Percentiles rank a stretch among this genome's conserved stretches.
Conservation (phyloP, 2,888 invertebrate genomes). For the Oscheius sp. region DNA sequence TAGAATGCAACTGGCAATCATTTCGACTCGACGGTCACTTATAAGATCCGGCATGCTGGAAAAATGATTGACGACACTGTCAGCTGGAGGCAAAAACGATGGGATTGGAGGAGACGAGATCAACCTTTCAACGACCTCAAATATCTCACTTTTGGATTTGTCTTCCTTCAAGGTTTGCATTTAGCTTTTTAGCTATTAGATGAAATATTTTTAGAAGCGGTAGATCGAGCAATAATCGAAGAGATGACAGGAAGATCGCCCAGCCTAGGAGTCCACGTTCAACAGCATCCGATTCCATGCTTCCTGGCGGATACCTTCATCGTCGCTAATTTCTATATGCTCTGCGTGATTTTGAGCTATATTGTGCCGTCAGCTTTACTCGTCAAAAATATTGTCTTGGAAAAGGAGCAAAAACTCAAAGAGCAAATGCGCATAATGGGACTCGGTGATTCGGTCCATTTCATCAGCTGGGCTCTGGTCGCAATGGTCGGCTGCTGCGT, state of each 20-base stretch:
- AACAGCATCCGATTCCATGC: slow-evolving; percentile 76
- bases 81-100: not conserved
- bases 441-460: slow-evolving; percentile 75
- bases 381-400: slow-evolving; percentile 74
- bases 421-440: slow-evolving; percentile 76
- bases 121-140: slow-evolving; percentile 72
- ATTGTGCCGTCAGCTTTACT: slow-evolving; percentile 73
- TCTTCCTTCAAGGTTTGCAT: slow-evolving; percentile 79
- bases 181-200: not conserved
- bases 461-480: slow-evolving; percentile 77
- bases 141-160: slow-evolving; percentile 80
- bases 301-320: slow-evolving; percentile 77
- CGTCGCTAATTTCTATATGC: slow-evolving; percentile 70
- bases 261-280: slow-evolving; percentile 77
- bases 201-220: slow-evolving; percentile 73
- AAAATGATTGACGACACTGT: slow-evolving; percentile 34
- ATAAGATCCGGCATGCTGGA: slow-evolving; percentile 62
- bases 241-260: slow-evolving; percentile 31
- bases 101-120: slow-evolving; percentile 44
- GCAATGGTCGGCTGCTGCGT: slow-evolving; percentile 71
- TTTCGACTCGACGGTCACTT: slow-evolving; percentile 39
- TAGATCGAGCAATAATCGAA: slow-evolving; percentile 82
- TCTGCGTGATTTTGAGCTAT: slow-evolving; percentile 74
- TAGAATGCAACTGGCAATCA: slow-evolving; percentile 33
- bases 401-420: slow-evolving; percentile 74